Conservation (phyloP, 2,113 vertebrate species). For the Cephalopholis sonnerati region DNA sequence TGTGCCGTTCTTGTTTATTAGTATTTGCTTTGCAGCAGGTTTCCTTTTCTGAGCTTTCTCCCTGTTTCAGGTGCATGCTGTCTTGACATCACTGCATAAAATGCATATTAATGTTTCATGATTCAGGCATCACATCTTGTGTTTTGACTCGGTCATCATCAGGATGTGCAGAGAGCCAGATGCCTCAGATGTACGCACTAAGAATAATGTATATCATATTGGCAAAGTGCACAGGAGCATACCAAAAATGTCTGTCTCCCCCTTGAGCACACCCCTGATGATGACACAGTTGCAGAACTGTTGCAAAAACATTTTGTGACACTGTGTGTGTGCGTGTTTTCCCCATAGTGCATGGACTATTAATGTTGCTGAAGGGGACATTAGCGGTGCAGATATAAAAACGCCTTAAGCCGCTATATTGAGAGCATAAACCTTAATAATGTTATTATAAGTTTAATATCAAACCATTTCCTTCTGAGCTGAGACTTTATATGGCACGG, state of each 20-base stretch:
- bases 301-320: conserved; percentile 13
- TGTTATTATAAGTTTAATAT: conserved; percentile 34
- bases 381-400: conserved; percentile 27
- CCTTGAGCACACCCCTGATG: not conserved
- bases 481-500: conserved; percentile 12
- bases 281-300: conserved; percentile 22
- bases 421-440: conserved; percentile 19
- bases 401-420: not conserved
- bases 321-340: not conserved
- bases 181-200: not conserved
- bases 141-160: not conserved
- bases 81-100: not conserved
- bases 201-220: not conserved
- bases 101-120: not conserved
- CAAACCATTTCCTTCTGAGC: conserved; percentile 25
- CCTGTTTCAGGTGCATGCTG: too few relatives aligned
- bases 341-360: not conserved
- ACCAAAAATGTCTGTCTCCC: not conserved
- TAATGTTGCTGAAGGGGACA: conserved; percentile 14
- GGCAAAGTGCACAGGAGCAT: not conserved
- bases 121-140: not conserved
- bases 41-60: not conserved
- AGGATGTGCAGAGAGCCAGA: not conserved
- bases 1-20: too few relatives aligned
- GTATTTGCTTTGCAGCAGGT: not conserved